Evolutionary conservation across 2,113 vertebrate genomes (phyloP).

Genomic region (Gymnocephalus cernua): DNA sequence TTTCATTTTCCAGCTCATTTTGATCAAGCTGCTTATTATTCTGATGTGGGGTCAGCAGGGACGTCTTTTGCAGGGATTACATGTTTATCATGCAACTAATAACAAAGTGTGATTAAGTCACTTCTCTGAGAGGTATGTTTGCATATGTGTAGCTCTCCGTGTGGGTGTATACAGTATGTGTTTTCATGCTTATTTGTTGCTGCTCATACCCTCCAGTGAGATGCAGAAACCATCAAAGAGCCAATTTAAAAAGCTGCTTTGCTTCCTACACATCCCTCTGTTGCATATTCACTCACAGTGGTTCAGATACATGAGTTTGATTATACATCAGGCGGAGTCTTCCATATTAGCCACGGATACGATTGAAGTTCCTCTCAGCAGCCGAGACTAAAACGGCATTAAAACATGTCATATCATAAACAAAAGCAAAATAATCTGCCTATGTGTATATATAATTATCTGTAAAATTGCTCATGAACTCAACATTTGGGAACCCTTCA

Average conservation of each 20-base stretch:
- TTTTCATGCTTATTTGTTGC: conserved; percentile 48
- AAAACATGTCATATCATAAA: conserved; percentile 22
- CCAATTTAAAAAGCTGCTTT: conserved; percentile 63
- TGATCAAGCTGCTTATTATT: conserved; percentile 53
- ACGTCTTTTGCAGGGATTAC: conserved; percentile 22
- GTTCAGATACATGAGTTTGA: conserved; percentile 23
- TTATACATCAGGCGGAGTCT: conserved; percentile 40
- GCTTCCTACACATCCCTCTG: conserved; percentile 35
- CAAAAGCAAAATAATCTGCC: neutral
- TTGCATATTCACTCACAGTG: conserved; percentile 19
- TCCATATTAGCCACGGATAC: neutral
- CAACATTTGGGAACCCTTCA: neutral
- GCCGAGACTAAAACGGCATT: conserved; percentile 2
- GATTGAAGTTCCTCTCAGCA: conserved; percentile 36
- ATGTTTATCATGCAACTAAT: conserved; percentile 45
- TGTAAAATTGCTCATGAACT: neutral
- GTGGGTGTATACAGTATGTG: conserved; percentile 23
- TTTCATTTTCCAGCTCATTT: conserved; percentile 59
- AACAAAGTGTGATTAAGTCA: conserved; percentile 37
- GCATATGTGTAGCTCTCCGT: neutral
- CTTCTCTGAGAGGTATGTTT: conserved; percentile 11
- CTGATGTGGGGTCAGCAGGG: conserved; percentile 26
- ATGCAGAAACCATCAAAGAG: conserved; percentile 67
- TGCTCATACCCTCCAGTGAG: conserved; percentile 57
- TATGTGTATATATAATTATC: neutral